These are phyloP conservation scores for Conus betulinus DNA, from an alignment of 1,140 invertebrate species.

Conservation along the genomic window DNA sequence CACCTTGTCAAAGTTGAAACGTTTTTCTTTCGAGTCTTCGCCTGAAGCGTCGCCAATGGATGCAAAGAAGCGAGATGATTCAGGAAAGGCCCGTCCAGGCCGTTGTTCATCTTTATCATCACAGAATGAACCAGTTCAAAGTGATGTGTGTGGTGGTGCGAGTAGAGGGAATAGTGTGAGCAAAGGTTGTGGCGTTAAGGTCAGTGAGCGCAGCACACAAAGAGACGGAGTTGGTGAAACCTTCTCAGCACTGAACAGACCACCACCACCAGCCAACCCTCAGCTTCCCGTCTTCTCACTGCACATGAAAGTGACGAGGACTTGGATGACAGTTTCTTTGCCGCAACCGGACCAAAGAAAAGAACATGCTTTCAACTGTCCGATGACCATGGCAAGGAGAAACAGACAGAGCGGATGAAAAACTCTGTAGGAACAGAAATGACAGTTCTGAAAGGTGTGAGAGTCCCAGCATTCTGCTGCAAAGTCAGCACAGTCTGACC, in stretches of 20 bases:
- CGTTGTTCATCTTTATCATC: no score
- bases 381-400: not conserved
- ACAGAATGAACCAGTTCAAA: not conserved
- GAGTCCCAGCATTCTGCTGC: constrained; percentile 20
- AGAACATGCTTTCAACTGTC: constrained; percentile 29
- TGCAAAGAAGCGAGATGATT: not conserved
- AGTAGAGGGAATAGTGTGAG: not conserved
- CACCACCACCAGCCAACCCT: not conserved
- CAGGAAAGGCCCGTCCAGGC: not conserved
- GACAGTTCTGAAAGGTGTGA: not conserved
- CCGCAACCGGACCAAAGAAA: not conserved
- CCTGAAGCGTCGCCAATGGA: not conserved
- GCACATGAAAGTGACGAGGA: not conserved
- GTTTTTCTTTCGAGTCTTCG: constrained; percentile 44
- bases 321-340: not conserved
- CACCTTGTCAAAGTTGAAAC: constrained; percentile 48
- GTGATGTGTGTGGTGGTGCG: not conserved
- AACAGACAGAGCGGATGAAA: not conserved
- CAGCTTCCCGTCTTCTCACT: not conserved
- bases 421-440: not conserved
- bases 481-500: not conserved
- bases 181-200: not conserved
- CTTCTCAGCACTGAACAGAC: no score
- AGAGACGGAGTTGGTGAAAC: no score
- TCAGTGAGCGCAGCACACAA: no score